Conservation (phyloP, 1,140 invertebrate species). For the Cydia splendana region DNA sequence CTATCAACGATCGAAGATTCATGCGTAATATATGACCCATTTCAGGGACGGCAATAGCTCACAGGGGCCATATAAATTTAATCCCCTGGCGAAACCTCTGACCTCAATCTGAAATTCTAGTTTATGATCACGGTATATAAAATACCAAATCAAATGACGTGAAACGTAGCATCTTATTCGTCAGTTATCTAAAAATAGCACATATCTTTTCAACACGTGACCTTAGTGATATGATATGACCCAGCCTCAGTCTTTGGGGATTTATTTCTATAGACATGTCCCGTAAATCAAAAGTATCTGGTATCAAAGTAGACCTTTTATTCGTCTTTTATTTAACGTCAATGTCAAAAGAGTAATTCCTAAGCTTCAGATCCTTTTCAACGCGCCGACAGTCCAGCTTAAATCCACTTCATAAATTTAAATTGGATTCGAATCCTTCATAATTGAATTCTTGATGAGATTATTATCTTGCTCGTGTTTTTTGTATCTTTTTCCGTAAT, state of each 20-base stretch:
- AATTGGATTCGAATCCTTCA: slow-evolving; percentile 31
- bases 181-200: background rate
- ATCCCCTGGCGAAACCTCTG: background rate
- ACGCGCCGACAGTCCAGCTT: background rate
- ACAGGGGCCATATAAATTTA: background rate
- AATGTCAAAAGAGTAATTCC: background rate
- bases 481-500: background rate
- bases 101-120: background rate
- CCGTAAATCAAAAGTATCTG: too few relatives aligned
- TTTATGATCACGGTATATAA: background rate
- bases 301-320: background rate
- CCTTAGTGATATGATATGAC: too few relatives aligned
- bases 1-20: background rate
- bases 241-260: too few relatives aligned
- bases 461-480: background rate
- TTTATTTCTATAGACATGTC: too few relatives aligned
- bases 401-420: slow-evolving; percentile 25
- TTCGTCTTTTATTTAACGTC: background rate
- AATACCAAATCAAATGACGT: background rate
- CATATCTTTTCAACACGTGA: too few relatives aligned
- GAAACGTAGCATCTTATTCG: background rate
- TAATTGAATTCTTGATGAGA: slow-evolving; percentile 18
- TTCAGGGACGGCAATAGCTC: background rate
- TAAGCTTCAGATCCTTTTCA: background rate
- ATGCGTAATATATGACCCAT: background rate